Conservation (phyloP, 2,797 vertebrate species). For the Ammospiza maritima region DNA sequence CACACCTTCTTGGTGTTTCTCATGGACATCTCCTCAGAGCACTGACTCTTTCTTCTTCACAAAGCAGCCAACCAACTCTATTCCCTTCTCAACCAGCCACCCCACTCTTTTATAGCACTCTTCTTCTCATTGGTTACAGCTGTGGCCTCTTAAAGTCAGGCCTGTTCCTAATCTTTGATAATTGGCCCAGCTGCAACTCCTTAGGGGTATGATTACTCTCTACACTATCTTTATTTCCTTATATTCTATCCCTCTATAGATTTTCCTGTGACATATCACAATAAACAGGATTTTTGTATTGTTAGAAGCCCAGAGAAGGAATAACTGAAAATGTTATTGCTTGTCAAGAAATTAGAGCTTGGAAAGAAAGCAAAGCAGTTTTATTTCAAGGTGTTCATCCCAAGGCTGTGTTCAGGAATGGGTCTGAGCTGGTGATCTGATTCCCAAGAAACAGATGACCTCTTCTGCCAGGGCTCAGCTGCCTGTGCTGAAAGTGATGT, state of each 20-base stretch:
- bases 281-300: neutral
- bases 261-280: neutral
- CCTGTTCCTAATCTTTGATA: neutral
- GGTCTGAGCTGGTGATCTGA: neutral
- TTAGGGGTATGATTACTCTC: neutral
- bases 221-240: neutral
- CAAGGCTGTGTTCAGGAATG: neutral
- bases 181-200: neutral
- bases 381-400: neutral
- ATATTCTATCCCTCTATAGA: neutral
- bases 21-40: fast-evolving
- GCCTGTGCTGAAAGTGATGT: neutral
- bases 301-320: neutral
- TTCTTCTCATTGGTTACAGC: neutral
- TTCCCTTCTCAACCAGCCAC: no score
- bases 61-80: no score
- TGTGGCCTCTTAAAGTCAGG: neutral
- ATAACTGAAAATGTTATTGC: neutral
- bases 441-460: neutral
- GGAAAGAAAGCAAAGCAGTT: neutral
- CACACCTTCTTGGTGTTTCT: neutral
- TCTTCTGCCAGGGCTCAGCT: neutral
- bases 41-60: no score
- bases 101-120: neutral
- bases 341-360: neutral